Evolutionary conservation across 2,888 invertebrate species (phyloP).

Genomic region (Ormia ochracea): DNA sequence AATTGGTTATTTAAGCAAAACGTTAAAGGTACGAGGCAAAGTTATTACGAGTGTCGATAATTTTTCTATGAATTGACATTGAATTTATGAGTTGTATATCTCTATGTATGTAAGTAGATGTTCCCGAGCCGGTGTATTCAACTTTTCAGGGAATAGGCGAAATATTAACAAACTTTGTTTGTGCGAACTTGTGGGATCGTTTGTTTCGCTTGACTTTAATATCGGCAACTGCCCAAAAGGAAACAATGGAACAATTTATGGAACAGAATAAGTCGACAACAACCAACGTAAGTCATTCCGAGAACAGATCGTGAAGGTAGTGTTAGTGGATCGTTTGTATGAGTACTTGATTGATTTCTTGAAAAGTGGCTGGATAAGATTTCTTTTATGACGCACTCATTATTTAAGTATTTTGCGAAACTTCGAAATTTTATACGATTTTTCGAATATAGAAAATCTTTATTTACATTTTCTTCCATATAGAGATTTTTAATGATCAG

Average conservation of each 20-base stretch:
- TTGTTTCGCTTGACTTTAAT: conserved; percentile 76
- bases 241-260: conserved; percentile 66
- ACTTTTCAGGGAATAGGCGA: conserved; percentile 86
- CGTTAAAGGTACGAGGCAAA: conserved; percentile 66
- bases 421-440: too few species aligned
- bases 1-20: conserved; percentile 70
- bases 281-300: conserved; percentile 66
- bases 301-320: background rate
- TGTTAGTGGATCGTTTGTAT: too few species aligned
- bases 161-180: conserved; percentile 86
- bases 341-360: too few species aligned
- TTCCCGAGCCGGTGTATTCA: conserved; percentile 83
- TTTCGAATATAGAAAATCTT: too few species aligned
- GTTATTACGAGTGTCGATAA: too few species aligned
- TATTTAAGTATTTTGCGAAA: too few species aligned
- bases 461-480: too few species aligned
- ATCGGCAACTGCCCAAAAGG: conserved; percentile 66
- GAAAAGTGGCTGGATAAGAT: too few species aligned
- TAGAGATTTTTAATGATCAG: too few species aligned
- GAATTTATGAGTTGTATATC: too few species aligned
- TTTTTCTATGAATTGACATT: background rate
- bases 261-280: conserved; percentile 67
- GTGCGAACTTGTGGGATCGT: conserved; percentile 89
- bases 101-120: conserved; percentile 77
- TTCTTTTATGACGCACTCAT: too few species aligned